Base-by-base conservation (phyloP, 2,888 invertebrate species). In the Ophion slaviceki region DNA sequence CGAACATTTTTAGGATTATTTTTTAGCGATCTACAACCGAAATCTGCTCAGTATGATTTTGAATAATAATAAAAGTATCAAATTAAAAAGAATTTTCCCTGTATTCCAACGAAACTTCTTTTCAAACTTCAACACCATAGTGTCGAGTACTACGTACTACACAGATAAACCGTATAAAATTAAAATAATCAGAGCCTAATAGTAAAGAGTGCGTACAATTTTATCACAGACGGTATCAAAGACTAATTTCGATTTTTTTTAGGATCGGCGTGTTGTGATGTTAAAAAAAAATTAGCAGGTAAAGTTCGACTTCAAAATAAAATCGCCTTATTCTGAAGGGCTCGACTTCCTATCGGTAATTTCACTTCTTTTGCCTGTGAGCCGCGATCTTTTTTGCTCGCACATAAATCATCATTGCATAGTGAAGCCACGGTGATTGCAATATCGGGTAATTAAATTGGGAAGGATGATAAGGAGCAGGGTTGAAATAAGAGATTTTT, bases 401-500 rank as follows among this genome's bases (percentile, higher is more conserved):
- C 67, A 66, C 40, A n/a, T 40, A 66, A 59, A 80, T 59, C 45
- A 66, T 81, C 74, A 59, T 68, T 59, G 59, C 67, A 40, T 40
- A 1, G 24, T 14, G 78, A 72, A 67, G 67, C 72, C 77, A 40
- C 68, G 24, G 20, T 20, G 68, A 74, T 79, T 78, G 74, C 75
- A 70, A 82, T 75, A 70, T 75, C 71, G 45, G 61, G 53, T 76
- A 76, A 85, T 76, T 67, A 68, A 78, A 32, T n/a, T 2, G 17
- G 24, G 1, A 57, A 47, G 47, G 24, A 11, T 40, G 68, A 28
- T 32, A n/a, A 24, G 53, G 64, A 57, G 20, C 24, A n/a, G 75
- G 70, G 47, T n/a, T 59, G 79, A 82, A 79, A 85, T 74, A 76
- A 71, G 85, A 82, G 82, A 79, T 79, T 85, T 82, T 85, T 79